Conservation (phyloP, 2,113 vertebrate species). For the Melierax canorus region DNA sequence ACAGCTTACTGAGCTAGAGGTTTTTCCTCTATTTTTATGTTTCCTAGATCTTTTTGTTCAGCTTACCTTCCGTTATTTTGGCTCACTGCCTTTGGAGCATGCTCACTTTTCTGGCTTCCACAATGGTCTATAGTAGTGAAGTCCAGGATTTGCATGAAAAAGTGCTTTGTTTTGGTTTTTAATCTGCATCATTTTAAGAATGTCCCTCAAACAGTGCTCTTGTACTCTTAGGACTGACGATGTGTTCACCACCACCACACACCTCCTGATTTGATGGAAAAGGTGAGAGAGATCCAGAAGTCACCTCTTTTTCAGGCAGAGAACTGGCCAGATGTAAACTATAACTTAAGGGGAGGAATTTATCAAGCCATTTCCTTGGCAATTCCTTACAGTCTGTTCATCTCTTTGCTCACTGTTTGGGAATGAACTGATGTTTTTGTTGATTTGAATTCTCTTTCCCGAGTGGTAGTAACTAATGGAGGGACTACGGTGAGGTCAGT, state of each 20-base stretch:
- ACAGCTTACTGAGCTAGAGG: neutral
- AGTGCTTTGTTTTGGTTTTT: neutral
- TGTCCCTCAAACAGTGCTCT: neutral
- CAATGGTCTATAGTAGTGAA: neutral
- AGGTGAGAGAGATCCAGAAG: neutral
- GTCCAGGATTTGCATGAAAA: accelerated
- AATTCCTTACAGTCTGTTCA: neutral
- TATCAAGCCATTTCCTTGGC: neutral
- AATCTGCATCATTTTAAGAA: neutral
- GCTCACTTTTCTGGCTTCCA: neutral
- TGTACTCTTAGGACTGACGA: accelerated
- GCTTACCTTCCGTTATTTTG: neutral
- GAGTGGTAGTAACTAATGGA: neutral
- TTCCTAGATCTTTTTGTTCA: neutral
- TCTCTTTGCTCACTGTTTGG: neutral
- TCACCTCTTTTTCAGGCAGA: neutral
- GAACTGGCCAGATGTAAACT: neutral
- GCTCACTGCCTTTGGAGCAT: neutral
- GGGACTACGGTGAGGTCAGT: neutral
- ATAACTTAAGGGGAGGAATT: neutral
- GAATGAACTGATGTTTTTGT: neutral
- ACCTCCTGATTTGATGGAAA: neutral
- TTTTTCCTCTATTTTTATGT: neutral
- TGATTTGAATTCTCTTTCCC: neutral
- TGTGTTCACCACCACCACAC: neutral